These are phyloP conservation scores for Chaetoderma sp. DNA, from an alignment of 2,888 invertebrate genomes.

Conservation along the genomic window DNA sequence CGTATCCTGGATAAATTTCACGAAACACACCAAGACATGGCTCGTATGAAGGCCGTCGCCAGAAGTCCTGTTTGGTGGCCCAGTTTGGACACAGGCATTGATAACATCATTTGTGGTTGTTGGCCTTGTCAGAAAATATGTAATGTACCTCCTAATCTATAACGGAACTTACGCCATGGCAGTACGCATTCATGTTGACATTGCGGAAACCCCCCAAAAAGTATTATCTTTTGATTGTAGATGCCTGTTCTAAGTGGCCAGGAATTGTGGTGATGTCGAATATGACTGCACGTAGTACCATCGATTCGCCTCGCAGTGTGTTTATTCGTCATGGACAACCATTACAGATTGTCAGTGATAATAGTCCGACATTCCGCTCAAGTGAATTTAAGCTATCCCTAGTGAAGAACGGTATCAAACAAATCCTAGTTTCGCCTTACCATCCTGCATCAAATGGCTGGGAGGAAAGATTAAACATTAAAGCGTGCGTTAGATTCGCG, in stretches of 20 bases:
- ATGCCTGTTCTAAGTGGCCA: constrained; percentile 69
- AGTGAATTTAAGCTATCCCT: constrained; percentile 38
- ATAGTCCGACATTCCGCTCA: constrained; percentile 52
- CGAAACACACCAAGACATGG: constrained; percentile 49
- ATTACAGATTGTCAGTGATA: constrained; percentile 53
- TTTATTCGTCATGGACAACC: constrained; percentile 48
- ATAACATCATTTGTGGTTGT: constrained; percentile 40
- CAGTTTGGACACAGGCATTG: constrained; percentile 34
- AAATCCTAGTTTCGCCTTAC: constrained; percentile 45
- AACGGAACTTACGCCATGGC: constrained; percentile 50
- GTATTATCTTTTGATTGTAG: constrained; percentile 60
- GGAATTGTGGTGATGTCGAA: constrained; percentile 50
- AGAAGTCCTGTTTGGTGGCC: constrained; percentile 53
- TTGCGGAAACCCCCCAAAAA: constrained; percentile 63
- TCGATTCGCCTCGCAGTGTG: constrained; percentile 34
- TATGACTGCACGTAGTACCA: constrained; percentile 32
- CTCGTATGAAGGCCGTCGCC: constrained; percentile 50
- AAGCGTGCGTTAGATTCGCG: too few relatives aligned
- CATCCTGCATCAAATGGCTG: constrained; percentile 52
- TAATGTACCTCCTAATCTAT: constrained; percentile 37
- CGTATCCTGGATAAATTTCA: constrained; percentile 45
- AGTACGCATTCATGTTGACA: constrained; percentile 68
- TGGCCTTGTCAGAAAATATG: too few relatives aligned
- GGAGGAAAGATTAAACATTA: constrained; percentile 50
- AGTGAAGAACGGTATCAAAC: constrained; percentile 31